Conservation (phyloP, 2,113 vertebrate species). For the Erinaceus europaeus region DNA sequence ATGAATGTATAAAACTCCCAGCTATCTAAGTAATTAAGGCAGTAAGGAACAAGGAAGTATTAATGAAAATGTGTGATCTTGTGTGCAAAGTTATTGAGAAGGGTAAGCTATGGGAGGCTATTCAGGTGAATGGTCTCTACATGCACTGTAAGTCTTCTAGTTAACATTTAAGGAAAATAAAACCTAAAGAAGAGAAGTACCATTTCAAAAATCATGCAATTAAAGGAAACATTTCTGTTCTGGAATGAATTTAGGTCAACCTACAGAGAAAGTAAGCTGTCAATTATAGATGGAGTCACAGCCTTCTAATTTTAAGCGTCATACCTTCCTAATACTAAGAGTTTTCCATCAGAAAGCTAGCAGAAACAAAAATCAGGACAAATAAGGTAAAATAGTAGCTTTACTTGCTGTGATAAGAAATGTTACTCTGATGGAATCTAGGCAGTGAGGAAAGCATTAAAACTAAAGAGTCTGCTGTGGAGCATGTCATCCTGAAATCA, state of each 20-base stretch:
- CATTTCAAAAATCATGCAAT: not conserved
- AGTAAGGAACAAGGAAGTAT: not conserved
- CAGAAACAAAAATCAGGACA: not conserved
- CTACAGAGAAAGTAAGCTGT: not conserved
- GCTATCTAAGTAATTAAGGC: not conserved
- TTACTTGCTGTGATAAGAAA: not conserved
- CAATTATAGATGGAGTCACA: not conserved
- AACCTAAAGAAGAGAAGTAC: not conserved
- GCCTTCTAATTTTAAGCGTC: not conserved
- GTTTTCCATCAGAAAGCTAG: not conserved
- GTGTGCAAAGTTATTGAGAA: not conserved
- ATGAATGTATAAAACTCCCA: not conserved
- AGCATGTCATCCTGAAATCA: not conserved
- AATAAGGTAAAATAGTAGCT: not conserved
- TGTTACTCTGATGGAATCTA: not conserved
- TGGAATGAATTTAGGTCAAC: conserved; percentile 5
- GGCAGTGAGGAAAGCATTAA: not conserved
- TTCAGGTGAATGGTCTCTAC: not conserved
- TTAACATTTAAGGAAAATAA: conserved; percentile 38
- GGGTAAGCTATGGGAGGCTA: not conserved
- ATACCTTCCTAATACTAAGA: not conserved
- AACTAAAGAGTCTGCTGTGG: not conserved
- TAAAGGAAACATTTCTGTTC: not conserved
- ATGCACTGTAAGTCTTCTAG: not conserved
- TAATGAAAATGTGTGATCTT: not conserved